phyloP scores from a whole-genome alignment of 2,888 invertebrate species.

The Zygothrica quintamaculata region DNA sequence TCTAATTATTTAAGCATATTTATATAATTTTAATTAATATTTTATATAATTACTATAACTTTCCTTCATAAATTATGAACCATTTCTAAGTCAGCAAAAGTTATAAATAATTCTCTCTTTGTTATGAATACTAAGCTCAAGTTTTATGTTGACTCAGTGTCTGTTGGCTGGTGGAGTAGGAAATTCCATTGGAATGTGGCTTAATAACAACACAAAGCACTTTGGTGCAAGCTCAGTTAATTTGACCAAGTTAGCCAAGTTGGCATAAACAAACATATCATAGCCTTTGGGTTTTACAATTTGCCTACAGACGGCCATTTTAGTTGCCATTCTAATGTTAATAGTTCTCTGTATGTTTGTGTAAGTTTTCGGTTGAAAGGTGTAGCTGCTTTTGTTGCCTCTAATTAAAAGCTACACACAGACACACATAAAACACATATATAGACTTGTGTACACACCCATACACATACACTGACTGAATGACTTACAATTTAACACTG shows the following conservation, averaged over 20 bases:
- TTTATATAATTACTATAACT: too few relatives aligned
- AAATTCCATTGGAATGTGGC: slow-evolving; percentile 29
- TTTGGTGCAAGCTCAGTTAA: slow-evolving; percentile 40
- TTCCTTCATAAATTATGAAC: too few relatives aligned
- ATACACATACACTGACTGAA: slow-evolving; percentile 1
- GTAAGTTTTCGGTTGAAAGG: slow-evolving; percentile 38
- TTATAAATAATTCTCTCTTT: too few relatives aligned
- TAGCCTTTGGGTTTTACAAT: slow-evolving; percentile 33
- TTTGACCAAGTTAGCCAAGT: slow-evolving; percentile 51
- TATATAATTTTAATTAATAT: too few relatives aligned
- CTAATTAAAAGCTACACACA: slow-evolving; percentile 70
- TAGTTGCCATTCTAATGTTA: slow-evolving; percentile 73
- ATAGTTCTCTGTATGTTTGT: slow-evolving; percentile 59
- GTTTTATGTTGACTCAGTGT: too few relatives aligned
- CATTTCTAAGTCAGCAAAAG: too few relatives aligned
- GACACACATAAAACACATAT: slow-evolving; percentile 22
- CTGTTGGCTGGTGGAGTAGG: too few relatives aligned
- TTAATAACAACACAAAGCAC: slow-evolving; percentile 24
- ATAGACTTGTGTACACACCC: slow-evolving; percentile 14
- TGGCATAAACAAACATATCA: slow-evolving; percentile 32
- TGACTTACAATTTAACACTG: slow-evolving; percentile 72
- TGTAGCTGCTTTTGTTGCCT: slow-evolving; percentile 57
- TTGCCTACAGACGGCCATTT: slow-evolving; percentile 50
- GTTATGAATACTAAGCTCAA: too few relatives aligned
- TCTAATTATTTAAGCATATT: too few relatives aligned